Base-by-base conservation (phyloP, 2,113 vertebrate species). In the Platysteira castanea region DNA sequence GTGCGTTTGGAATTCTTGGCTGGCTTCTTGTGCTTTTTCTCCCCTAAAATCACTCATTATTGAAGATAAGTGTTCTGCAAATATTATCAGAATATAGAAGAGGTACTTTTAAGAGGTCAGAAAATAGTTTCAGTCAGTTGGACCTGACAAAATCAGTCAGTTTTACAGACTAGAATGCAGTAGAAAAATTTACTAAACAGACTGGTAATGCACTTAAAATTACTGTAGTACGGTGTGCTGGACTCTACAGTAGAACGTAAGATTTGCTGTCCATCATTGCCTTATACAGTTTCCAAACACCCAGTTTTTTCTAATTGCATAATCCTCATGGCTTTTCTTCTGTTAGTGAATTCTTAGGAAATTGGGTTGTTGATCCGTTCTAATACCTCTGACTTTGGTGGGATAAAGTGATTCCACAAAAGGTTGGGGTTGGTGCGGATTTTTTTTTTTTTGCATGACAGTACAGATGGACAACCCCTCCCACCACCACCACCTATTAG, bases 381-480 rank as follows among this genome's bases (percentile, higher is more conserved):
- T 46, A 23, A 23, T 61, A 41, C 7, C 3, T 61, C 13, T 59
- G 26, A 41, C 16, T 75, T 67, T 39, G 24, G 11, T 39, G 26
- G 27, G 12, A 22, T 46, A 39, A 71, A 31, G 12, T 50, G 33
- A 87, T 33, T n/a, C 8, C 3, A 11, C 7, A 28, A 50, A 33
- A 3, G 4, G 12, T 89, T 75, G 15, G 39, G 17, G 13, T 54
- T 39, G 33, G 39, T 69, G 20, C 41, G 10, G 0, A 1, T 13
- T 41, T 41, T 84, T 74, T 5, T 47, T 44, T 70, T 71, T 84
- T 85, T 63, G 18, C 3, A 42, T 39, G 52, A 15, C 3, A 78
- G 28, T 39, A n/a, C 5, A 24, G 8, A 21, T 28, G 41, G 4
- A 64, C 0, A 41, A 39, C 2, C 41, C 13, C 41, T 6, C 5